Evolutionary conservation across 2,797 vertebrate species (phyloP).

Genomic region (Carapus acus): DNA sequence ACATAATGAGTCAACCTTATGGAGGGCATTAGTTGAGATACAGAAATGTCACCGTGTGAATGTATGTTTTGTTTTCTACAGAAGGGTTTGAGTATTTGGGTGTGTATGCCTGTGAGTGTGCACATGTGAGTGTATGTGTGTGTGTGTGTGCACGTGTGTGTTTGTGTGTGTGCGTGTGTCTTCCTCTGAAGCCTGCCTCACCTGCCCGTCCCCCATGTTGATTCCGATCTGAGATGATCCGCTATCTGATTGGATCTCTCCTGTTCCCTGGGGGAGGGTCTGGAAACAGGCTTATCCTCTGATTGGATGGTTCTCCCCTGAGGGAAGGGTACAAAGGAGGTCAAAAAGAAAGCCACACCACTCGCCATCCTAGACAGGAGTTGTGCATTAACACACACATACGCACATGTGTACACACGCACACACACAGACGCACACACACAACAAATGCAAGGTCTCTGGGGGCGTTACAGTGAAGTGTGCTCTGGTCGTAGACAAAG

Average conservation of each 20-base stretch:
- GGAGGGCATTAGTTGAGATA: too few species aligned
- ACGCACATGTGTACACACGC: not conserved
- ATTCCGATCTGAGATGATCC: constrained; percentile 67
- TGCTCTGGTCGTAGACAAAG: constrained; percentile 40
- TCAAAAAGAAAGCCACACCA: constrained; percentile 56
- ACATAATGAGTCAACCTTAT: too few species aligned
- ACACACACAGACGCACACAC: constrained; percentile 13
- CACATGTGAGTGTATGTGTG: too few species aligned
- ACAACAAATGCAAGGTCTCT: constrained; percentile 43
- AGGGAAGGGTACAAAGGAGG: constrained; percentile 66
- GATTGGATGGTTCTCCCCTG: constrained; percentile 66
- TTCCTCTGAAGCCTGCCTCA: constrained; percentile 44
- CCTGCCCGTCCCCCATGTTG: constrained; percentile 48
- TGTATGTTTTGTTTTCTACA: too few species aligned
- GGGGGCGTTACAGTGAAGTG: constrained; percentile 45
- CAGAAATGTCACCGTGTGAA: too few species aligned
- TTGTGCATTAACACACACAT: constrained; percentile 26
- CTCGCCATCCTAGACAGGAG: constrained; percentile 37
- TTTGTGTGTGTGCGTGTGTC: constrained; percentile 32
- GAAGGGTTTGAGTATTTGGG: too few species aligned
- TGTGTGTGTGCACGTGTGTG: constrained; percentile 15
- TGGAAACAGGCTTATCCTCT: constrained; percentile 68
- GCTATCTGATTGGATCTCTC: constrained; percentile 66
- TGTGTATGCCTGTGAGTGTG: too few species aligned
- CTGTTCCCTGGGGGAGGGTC: constrained; percentile 59